Evolutionary conservation across 2,888 invertebrate genomes (phyloP).

Genomic region (Ischnus inquisitorius): DNA sequence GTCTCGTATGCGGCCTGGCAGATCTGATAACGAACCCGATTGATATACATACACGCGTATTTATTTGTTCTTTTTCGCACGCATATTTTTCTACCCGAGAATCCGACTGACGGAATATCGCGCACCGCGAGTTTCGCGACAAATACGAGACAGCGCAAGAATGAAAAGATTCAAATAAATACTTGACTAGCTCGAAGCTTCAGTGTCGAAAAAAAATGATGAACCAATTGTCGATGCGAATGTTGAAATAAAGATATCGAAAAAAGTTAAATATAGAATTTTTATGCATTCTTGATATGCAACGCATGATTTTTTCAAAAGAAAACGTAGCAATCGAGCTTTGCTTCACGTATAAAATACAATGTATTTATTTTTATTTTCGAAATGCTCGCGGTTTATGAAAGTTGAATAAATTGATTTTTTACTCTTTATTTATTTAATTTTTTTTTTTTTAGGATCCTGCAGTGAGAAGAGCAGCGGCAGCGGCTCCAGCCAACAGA

Average conservation of each 20-base stretch:
- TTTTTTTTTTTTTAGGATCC: slow-evolving; percentile 93
- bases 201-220: neutral
- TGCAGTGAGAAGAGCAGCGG: slow-evolving; percentile 96
- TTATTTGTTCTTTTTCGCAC: neutral
- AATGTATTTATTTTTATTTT: neutral
- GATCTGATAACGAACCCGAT: slow-evolving; percentile 55
- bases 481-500: slow-evolving; percentile 90
- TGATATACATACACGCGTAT: slow-evolving; percentile 22
- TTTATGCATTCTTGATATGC: neutral
- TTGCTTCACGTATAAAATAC: neutral
- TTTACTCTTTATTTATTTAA: too few species aligned
- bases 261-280: neutral
- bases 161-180: too few species aligned
- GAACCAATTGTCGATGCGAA: neutral
- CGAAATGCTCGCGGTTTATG: neutral
- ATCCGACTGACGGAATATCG: neutral
- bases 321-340: neutral
- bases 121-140: neutral
- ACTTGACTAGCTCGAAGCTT: neutral
- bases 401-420: neutral
- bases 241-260: neutral
- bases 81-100: neutral
- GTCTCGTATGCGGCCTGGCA: slow-evolving; percentile 20
- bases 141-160: neutral
- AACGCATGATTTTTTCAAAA: neutral